Conservation (phyloP, 2,113 vertebrate species). For the Axis porcinus region DNA sequence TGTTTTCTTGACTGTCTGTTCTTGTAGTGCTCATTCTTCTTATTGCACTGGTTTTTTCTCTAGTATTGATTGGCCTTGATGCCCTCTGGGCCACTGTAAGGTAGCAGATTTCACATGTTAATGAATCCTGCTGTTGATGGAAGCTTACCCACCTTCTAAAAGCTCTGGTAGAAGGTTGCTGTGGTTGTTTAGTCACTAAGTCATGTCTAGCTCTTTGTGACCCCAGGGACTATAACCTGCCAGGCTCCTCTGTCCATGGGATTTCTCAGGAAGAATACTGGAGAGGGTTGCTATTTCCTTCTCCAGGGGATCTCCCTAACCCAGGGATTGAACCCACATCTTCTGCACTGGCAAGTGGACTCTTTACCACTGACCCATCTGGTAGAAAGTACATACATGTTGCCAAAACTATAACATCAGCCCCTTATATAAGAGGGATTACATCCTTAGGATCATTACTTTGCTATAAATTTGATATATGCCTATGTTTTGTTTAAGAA, state of each 20-base stretch:
- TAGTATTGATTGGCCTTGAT: not conserved
- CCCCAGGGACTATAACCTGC: not conserved
- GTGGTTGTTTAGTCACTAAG: not conserved
- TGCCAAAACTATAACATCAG: not conserved
- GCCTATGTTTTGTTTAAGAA: not conserved
- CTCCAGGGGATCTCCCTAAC: not conserved
- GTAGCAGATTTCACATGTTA: not conserved
- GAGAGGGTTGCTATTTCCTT: not conserved
- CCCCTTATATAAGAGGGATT: not conserved
- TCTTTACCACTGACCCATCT: not conserved
- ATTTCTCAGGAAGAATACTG: not conserved
- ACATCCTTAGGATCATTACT: not conserved
- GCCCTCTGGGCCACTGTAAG: not conserved
- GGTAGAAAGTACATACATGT: not conserved
- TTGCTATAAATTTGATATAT: not conserved
- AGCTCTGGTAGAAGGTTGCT: not conserved
- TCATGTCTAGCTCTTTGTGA: not conserved
- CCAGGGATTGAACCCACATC: not conserved
- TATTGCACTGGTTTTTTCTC: not conserved
- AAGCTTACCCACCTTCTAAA: not conserved
- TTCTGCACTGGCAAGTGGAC: not conserved
- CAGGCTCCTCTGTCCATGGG: not conserved
- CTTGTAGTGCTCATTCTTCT: not conserved
- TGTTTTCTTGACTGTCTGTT: not conserved
- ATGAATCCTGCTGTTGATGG: not conserved